phyloP scores from a whole-genome alignment of 2,113 vertebrate genomes.

The Apaloderma vittatum region DNA sequence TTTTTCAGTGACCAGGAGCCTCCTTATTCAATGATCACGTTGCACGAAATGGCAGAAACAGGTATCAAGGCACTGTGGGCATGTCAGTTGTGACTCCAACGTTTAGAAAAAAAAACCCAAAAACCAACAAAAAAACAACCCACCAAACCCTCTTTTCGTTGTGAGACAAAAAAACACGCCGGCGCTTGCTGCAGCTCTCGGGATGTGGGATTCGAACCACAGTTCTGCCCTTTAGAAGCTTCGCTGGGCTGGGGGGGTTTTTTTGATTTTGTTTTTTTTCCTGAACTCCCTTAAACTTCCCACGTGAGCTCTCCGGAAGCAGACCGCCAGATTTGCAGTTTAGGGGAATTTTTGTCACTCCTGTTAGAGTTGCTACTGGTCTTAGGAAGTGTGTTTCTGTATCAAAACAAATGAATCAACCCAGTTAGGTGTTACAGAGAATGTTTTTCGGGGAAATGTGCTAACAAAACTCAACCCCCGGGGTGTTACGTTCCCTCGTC shows the following conservation, averaged over 20 bases:
- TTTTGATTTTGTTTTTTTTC: background rate
- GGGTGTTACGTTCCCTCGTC: fast-evolving
- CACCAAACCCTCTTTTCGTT: background rate
- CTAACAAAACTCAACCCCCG: background rate
- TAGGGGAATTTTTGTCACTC: background rate
- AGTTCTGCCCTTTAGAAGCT: background rate
- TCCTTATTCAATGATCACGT: constrained; percentile 98
- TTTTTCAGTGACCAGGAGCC: constrained; percentile 98
- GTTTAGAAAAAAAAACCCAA: background rate
- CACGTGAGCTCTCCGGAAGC: background rate
- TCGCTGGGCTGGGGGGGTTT: background rate
- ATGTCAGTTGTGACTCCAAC: background rate
- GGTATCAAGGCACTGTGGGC: constrained; percentile 82
- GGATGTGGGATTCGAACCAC: background rate
- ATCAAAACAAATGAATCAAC: background rate
- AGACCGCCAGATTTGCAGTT: background rate
- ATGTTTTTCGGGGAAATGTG: background rate
- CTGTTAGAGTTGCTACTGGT: background rate
- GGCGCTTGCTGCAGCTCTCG: background rate
- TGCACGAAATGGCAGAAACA: constrained; percentile 99
- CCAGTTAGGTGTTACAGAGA: background rate
- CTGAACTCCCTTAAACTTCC: background rate
- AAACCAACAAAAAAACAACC: no score
- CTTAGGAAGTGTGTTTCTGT: background rate
- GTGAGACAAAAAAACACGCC: background rate